A percentile compares a stretch with the other conserved stretches of the same genome.
Evolutionary conservation across 2,113 vertebrate species (phyloP).

Genomic region (Stegostoma tigrinum): DNA sequence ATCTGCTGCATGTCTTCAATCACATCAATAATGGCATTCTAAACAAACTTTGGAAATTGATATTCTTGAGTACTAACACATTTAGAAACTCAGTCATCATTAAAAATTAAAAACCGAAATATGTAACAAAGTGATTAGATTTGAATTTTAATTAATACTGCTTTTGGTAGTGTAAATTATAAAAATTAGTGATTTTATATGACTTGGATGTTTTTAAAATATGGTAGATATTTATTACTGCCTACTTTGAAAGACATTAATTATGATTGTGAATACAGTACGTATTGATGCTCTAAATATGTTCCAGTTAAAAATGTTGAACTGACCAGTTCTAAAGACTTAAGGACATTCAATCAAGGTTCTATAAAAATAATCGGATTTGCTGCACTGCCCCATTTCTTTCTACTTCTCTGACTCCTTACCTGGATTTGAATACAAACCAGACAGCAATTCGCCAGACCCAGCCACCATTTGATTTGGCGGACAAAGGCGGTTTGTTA

Average conservation of each 20-base stretch:
- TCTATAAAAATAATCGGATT: constrained; percentile 18
- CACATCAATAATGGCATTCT: background rate
- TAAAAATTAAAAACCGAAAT: background rate
- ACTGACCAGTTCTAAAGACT: background rate
- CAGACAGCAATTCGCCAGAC: constrained; percentile 81
- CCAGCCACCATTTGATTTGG: constrained; percentile 71
- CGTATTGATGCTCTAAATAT: background rate
- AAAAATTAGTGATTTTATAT: background rate
- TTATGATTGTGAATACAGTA: background rate
- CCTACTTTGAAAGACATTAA: background rate
- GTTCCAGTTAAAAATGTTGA: background rate
- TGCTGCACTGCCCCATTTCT: constrained; percentile 1
- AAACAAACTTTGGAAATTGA: background rate
- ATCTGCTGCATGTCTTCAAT: background rate
- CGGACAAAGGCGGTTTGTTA: constrained; percentile 95
- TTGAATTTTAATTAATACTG: background rate
- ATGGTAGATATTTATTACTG: background rate
- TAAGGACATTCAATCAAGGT: constrained; percentile 3
- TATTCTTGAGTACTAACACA: background rate
- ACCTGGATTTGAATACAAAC: constrained; percentile 98
- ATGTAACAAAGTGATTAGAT: background rate
- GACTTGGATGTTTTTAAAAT: background rate
- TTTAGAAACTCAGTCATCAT: background rate
- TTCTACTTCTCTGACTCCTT: constrained; percentile 40
- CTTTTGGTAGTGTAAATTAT: background rate